Evolutionary conservation across 1,140 invertebrate species (phyloP).

Genomic region (Mya arenaria): DNA sequence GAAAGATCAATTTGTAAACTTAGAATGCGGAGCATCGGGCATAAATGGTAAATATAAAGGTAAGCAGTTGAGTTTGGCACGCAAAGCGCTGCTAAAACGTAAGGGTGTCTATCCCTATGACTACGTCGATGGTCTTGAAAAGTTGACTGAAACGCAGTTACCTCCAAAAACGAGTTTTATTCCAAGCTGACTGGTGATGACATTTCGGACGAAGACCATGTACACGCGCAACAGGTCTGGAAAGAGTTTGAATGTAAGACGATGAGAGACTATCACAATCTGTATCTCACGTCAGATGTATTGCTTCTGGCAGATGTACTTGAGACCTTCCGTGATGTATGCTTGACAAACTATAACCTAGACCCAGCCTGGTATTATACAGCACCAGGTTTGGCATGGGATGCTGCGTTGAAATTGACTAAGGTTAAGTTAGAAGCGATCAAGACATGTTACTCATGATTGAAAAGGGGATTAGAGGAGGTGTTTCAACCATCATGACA

Average conservation of each 20-base stretch:
- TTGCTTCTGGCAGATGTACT: constrained; percentile 68
- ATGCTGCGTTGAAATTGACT: constrained; percentile 65
- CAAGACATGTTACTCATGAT: constrained; percentile 66
- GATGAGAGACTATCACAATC: constrained; percentile 79
- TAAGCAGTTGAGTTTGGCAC: too few species aligned
- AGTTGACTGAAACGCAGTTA: too few species aligned
- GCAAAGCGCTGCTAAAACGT: too few species aligned
- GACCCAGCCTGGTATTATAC: constrained; percentile 65
- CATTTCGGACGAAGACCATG: constrained; percentile 66
- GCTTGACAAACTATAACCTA: constrained; percentile 61
- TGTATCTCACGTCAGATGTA: constrained; percentile 75
- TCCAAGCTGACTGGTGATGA: too few species aligned
- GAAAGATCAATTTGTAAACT: too few species aligned
- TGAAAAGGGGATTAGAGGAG: constrained; percentile 62
- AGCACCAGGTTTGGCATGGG: constrained; percentile 65
- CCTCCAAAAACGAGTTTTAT: too few species aligned
- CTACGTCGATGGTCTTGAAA: too few species aligned
- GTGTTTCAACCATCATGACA: constrained; percentile 56
- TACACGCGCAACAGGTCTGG: constrained; percentile 67
- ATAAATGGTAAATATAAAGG: too few species aligned
- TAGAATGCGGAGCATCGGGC: too few species aligned
- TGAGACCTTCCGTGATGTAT: constrained; percentile 67
- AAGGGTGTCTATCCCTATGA: too few species aligned
- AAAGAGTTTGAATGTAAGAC: constrained; percentile 71
- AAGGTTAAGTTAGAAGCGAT: constrained; percentile 64